phyloP scores from a whole-genome alignment of 2,797 vertebrate genomes.

The Thunnus albacares region DNA sequence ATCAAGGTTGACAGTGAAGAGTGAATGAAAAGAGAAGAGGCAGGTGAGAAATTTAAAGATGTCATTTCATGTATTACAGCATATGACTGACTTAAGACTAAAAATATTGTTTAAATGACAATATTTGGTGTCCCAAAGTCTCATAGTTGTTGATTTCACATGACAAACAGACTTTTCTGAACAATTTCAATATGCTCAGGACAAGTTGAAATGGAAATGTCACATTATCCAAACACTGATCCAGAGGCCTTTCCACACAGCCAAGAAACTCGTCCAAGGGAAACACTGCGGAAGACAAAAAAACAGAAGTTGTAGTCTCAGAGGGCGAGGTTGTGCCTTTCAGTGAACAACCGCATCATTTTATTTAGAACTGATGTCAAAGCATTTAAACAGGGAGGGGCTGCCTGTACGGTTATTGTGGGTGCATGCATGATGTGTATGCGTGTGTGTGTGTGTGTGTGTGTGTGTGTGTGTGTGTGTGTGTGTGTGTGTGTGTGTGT shows the following conservation, averaged over 20 bases:
- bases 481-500: conserved; percentile 16
- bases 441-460: conserved; percentile 12
- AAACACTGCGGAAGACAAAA: conserved; percentile 73
- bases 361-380: conserved; percentile 82
- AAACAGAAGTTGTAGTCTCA: conserved; percentile 50
- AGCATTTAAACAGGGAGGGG: conserved; percentile 78
- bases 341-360: conserved; percentile 63
- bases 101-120: neutral
- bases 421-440: conserved; percentile 8
- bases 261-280: conserved; percentile 48
- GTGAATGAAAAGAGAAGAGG: neutral
- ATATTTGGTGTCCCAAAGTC: neutral
- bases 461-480: conserved; percentile 10
- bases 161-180: neutral
- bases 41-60: neutral
- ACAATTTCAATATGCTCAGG: neutral
- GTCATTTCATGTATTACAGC: neutral
- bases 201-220: conserved; percentile 31
- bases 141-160: neutral
- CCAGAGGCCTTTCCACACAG: conserved; percentile 38
- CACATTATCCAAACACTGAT: conserved; percentile 30
- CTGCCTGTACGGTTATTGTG: conserved; percentile 54
- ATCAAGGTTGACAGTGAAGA: neutral
- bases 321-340: conserved; percentile 64
- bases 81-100: neutral